Evolutionary conservation across 2,113 vertebrate species (phyloP).

Genomic region (Pteropus alecto): DNA sequence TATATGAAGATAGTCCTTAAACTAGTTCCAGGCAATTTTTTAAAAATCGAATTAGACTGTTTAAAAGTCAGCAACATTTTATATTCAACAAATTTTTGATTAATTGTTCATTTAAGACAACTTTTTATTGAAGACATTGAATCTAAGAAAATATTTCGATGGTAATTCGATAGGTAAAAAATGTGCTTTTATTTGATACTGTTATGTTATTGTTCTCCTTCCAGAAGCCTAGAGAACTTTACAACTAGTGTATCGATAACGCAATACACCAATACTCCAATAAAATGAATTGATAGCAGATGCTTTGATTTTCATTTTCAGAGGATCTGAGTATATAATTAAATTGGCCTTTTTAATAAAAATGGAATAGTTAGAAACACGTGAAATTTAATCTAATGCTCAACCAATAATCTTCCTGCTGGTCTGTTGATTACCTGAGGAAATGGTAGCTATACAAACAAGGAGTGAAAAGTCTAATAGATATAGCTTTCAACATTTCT

Average conservation of each 20-base stretch:
- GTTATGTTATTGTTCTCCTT: not conserved
- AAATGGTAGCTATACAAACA: not conserved
- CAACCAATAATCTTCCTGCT: not conserved
- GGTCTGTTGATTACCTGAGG: not conserved
- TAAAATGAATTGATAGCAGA: constrained; percentile 46
- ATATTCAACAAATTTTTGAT: not conserved
- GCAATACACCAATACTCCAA: not conserved
- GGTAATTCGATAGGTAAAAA: not conserved
- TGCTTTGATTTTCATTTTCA: constrained; percentile 21
- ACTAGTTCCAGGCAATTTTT: not conserved
- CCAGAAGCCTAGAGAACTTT: constrained; percentile 24
- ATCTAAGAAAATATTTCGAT: not conserved
- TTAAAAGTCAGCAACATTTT: not conserved
- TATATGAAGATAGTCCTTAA: not conserved
- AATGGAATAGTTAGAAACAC: constrained; percentile 13
- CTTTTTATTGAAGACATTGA: not conserved
- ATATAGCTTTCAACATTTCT: not conserved
- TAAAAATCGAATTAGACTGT: not conserved
- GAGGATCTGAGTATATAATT: not conserved
- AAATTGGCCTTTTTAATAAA: not conserved
- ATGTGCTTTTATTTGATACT: not conserved
- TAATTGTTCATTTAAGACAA: not conserved
- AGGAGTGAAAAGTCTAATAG: not conserved
- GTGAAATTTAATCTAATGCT: not conserved
- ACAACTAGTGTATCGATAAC: not conserved